phyloP scores from a whole-genome alignment of 2,797 vertebrate genomes.

The Onychomys leucogaster region DNA sequence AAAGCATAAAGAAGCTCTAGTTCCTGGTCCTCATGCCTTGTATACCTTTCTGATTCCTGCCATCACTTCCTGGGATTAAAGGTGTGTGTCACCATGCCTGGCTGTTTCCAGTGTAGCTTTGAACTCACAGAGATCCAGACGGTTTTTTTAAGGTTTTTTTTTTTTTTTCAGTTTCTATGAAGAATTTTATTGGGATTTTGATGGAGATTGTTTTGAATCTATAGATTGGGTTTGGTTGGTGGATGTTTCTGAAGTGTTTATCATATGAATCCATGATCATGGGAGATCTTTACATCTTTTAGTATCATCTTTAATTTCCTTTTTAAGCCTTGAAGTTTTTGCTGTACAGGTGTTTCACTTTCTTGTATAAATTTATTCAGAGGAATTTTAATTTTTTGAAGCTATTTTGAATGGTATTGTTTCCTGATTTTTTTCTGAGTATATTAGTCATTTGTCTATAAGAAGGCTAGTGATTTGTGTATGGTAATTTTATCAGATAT shows the following conservation, averaged over 20 bases:
- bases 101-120: no score
- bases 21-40: no score
- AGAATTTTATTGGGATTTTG: neutral
- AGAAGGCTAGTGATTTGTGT: neutral
- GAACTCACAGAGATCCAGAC: no score
- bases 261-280: neutral
- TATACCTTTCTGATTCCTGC: no score
- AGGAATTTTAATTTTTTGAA: neutral
- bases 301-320: neutral
- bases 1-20: no score
- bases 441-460: neutral
- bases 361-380: neutral
- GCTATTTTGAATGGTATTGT: neutral
- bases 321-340: neutral
- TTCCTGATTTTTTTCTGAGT: neutral
- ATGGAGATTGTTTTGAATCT: neutral
- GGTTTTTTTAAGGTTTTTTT: neutral
- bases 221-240: neutral
- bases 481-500: neutral
- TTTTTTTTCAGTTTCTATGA: neutral
- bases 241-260: neutral
- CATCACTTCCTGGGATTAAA: no score
- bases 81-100: no score
- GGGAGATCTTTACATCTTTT: neutral
- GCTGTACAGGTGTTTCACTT: neutral